These are phyloP conservation scores for Lepeophtheirus nordmannii DNA, from an alignment of 2,888 invertebrate genomes.

Conservation along the genomic window DNA sequence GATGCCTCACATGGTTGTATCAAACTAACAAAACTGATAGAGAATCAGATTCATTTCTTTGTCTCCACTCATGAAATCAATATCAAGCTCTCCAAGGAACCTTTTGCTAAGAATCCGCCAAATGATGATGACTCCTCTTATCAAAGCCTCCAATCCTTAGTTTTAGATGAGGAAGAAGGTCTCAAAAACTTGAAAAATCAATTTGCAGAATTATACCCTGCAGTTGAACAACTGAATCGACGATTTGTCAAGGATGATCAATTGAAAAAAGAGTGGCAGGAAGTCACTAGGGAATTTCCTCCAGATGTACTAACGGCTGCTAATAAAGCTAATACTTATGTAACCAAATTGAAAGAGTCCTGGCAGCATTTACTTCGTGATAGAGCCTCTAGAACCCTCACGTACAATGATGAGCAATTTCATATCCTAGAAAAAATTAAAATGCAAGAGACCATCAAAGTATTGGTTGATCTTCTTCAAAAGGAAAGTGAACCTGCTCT, in stretches of 20 bases:
- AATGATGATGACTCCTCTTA: background rate
- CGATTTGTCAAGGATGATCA: conserved; percentile 41
- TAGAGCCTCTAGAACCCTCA: conserved; percentile 61
- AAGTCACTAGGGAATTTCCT: conserved; percentile 42
- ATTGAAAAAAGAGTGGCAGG: conserved; percentile 47
- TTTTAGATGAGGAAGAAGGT: conserved; percentile 1
- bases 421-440: conserved; percentile 74
- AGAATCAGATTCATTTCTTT: conserved; percentile 17
- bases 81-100: background rate
- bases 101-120: background rate
- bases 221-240: conserved; percentile 49
- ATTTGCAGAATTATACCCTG: conserved; percentile 44
- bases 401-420: conserved; percentile 89
- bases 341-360: conserved; percentile 61
- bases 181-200: conserved; percentile 35
- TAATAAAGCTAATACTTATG: conserved; percentile 46
- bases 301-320: conserved; percentile 29
- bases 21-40: conserved; percentile 10
- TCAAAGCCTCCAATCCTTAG: background rate
- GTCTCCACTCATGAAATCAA: conserved; percentile 2
- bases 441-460: conserved; percentile 34
- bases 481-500: conserved; percentile 17
- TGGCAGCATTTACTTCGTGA: conserved; percentile 82
- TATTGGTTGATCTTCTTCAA: conserved; percentile 46
- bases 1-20: conserved; percentile 17